Conservation (phyloP, 1,140 invertebrate genomes). For the Andricus grossulariae region DNA sequence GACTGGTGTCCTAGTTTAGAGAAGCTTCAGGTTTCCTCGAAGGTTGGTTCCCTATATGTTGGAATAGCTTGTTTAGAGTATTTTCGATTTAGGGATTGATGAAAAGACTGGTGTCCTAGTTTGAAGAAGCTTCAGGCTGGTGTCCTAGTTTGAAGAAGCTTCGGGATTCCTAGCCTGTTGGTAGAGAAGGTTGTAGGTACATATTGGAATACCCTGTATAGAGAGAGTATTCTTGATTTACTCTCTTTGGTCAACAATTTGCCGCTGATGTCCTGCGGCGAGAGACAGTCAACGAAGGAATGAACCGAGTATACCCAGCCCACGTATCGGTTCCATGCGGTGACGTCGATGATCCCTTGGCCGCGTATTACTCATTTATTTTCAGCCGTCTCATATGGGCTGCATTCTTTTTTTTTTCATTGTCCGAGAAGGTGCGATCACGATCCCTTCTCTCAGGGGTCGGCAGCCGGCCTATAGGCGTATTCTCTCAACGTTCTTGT, state of each 20-base stretch:
- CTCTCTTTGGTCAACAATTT: slow-evolving; percentile 45
- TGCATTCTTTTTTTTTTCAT: slow-evolving; percentile 23
- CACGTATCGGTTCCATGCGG: slow-evolving; percentile 43
- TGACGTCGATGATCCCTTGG: slow-evolving; percentile 41
- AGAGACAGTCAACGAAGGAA: slow-evolving; percentile 11
- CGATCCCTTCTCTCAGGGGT: slow-evolving; percentile 26
- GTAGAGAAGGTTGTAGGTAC: neutral
- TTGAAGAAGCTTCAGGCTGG: too few species aligned
- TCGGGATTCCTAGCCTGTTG: too few species aligned
- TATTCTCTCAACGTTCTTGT: too few species aligned
- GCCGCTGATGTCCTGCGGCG: slow-evolving; percentile 45
- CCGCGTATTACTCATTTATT: slow-evolving; percentile 36
- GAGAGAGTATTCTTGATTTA: slow-evolving; percentile 25
- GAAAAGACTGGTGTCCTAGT: too few species aligned
- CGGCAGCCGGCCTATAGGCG: neutral
- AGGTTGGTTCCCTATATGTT: too few species aligned
- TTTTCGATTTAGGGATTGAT: too few species aligned
- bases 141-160: too few species aligned
- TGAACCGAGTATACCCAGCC: neutral
- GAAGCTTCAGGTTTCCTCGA: too few species aligned
- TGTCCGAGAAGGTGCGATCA: slow-evolving; percentile 47
- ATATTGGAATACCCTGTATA: slow-evolving; percentile 5
- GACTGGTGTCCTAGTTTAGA: too few species aligned
- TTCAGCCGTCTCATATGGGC: slow-evolving; percentile 12
- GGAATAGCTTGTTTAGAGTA: too few species aligned